These are phyloP conservation scores for Callosobruchus maculatus DNA, from an alignment of 2,888 invertebrate species.

Conservation along the genomic window DNA sequence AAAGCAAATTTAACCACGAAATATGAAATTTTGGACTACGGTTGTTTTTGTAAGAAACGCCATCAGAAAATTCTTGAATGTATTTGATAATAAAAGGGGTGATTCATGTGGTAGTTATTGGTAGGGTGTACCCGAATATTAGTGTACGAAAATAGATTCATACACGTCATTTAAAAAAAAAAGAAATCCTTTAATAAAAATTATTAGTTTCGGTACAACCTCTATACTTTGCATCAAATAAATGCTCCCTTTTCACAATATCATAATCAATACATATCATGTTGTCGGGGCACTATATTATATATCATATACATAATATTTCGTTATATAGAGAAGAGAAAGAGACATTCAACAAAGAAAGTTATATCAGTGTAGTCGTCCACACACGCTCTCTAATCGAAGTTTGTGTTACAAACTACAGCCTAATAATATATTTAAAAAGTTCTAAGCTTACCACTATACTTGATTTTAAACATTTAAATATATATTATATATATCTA, in stretches of 20 bases:
- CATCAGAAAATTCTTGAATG: no score
- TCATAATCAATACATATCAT: conserved; percentile 41
- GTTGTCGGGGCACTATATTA: conserved; percentile 35
- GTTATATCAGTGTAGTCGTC: neutral
- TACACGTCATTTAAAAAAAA: neutral
- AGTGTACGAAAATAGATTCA: neutral
- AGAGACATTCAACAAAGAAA: neutral
- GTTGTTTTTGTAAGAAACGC: no score
- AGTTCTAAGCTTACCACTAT: neutral
- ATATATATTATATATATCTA: neutral
- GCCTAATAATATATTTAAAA: neutral
- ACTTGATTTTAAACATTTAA: neutral
- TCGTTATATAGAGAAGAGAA: neutral
- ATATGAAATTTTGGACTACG: no score
- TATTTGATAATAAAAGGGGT: no score
- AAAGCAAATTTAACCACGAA: no score
- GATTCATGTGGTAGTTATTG: no score
- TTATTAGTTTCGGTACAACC: conserved; percentile 61
- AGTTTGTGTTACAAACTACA: neutral
- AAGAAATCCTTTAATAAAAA: neutral
- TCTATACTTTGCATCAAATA: conserved; percentile 91
- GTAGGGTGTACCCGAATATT: neutral
- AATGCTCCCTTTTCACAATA: conserved; percentile 75
- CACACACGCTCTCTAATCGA: neutral
- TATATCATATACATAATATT: conserved; percentile 21